phyloP scores from a whole-genome alignment of 2,113 vertebrate genomes.

The Sisor rabdophorus region DNA sequence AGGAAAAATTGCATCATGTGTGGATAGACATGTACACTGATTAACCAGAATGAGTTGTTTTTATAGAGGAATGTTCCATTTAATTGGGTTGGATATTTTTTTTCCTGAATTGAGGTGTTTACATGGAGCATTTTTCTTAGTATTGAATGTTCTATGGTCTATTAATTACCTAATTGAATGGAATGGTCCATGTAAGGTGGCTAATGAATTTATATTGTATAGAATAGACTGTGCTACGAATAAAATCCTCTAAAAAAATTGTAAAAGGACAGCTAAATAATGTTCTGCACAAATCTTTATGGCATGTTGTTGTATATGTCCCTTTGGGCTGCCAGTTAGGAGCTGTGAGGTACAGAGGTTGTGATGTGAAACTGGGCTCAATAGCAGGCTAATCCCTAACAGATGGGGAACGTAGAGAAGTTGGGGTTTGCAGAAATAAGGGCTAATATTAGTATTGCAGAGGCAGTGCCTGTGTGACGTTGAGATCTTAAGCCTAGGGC shows the following conservation, averaged over 20 bases:
- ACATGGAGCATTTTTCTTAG: too few species aligned
- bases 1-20: too few species aligned
- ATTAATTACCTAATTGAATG: too few species aligned
- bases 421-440: constrained; percentile 60
- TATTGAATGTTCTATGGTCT: too few species aligned
- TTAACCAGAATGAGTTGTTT: too few species aligned
- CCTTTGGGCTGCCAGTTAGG: constrained; percentile 25
- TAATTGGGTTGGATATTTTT: too few species aligned
- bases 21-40: too few species aligned
- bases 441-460: constrained; percentile 70
- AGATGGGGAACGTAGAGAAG: constrained; percentile 41
- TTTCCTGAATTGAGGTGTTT: too few species aligned
- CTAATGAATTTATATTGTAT: neutral
- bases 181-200: too few species aligned
- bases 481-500: constrained; percentile 69
- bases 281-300: constrained; percentile 12
- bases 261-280: neutral
- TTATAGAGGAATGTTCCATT: too few species aligned
- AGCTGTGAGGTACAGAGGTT: constrained; percentile 28
- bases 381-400: constrained; percentile 43
- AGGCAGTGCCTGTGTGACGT: constrained; percentile 64
- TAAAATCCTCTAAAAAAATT: neutral
- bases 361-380: constrained; percentile 38
- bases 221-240: neutral
- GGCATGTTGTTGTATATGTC: constrained; percentile 19